Base-by-base conservation (phyloP, 1,140 invertebrate species). In the Calliphora vicina region DNA sequence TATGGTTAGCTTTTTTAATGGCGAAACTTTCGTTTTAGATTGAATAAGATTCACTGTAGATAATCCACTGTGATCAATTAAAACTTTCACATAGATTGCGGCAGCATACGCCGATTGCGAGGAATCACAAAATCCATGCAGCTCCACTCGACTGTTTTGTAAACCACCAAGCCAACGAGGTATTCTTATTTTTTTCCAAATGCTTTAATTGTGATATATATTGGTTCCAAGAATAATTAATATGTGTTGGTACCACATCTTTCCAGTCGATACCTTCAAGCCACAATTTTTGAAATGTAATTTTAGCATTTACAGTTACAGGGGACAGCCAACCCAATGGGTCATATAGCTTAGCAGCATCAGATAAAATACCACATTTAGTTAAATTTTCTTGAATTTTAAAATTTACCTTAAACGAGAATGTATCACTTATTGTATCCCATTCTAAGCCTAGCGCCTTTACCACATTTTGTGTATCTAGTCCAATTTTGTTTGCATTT, bases 301-400 rank as follows among this genome's bases (percentile, higher is more conserved):
- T 67, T 20, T 67, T 67, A n/a, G 61, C 61, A 9, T 67, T n/a
- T 1, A 67, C 23, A 1, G 13, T 67, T 2, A 67, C 61, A 67
- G 61, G 61, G 6, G 61, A 6, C 8, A 67, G n/a, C 61, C 61
- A 67, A 17, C 61, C 61, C 8, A 67, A 23, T 67, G 61, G 61
- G 61, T 15, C 61, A 20, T 67, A 67, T 23, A 67, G 23, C 23
- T 67, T 67, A n/a, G 61, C 61, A 67, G 61, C 61, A 67, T 86
- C 84, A n/a, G 89, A 91, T 17, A 78, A 25, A n/a, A 91, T 72
- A 45, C 89, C 67, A 45, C 73, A 88, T 90, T 13, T 87, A 86
- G 26, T 85, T 13, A 23, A 9, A 8, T 26, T 67, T n/a, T 27
- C 20, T 1, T 20, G 23, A 29, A 29, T 29, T 29, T 29, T 29